Base-by-base conservation (phyloP, 2,888 invertebrate genomes). In the Mimas tiliae region DNA sequence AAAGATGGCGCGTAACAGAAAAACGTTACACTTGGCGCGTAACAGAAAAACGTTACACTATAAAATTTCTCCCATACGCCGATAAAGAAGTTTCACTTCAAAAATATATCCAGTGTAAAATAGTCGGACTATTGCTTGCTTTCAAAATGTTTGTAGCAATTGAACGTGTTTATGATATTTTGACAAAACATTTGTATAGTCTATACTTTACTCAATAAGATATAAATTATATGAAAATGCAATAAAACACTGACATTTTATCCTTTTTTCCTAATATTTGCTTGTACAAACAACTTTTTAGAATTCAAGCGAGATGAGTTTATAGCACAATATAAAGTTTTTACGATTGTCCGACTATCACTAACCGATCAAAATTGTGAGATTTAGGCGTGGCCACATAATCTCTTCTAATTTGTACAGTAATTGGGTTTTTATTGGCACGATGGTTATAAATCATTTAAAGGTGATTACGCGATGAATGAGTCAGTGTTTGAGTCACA, bases 341-440 rank as follows among this genome's bases (percentile, higher is more conserved):
- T 58, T 42, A 58, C 42, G 58, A 42, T 42, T 19, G 19, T 19
- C 53, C 34, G 16, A 38, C 42, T 58, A 55, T 58, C 58, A 38
- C 55, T 11, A 11, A 7, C 11, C 12, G 47, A 48, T 34, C 16
- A 19, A 47, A 65, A 38, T 19, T 42, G 48, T 34, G 58, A 65
- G 58, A 55, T 63, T 48, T 53, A 47, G 63, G 66, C 21, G 63
- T 19, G 52, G 53, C 52, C 34, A 21, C 33, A 47, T 34, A 63
- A 47, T 52, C 34, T 34, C 63, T 14, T 52, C 14, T 63, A 53
- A 66, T 63, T 66, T 63, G 63, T 66, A 47, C 21, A 47, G 11
- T 66, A 66, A 63, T 53, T 52, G 62, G 51, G n/a, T 66, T 63
- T 66, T 66, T 66, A 66, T 66, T 66, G 66, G 34, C 66, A 45